phyloP scores from a whole-genome alignment of 2,797 vertebrate genomes.

The Trachurus trachurus region DNA sequence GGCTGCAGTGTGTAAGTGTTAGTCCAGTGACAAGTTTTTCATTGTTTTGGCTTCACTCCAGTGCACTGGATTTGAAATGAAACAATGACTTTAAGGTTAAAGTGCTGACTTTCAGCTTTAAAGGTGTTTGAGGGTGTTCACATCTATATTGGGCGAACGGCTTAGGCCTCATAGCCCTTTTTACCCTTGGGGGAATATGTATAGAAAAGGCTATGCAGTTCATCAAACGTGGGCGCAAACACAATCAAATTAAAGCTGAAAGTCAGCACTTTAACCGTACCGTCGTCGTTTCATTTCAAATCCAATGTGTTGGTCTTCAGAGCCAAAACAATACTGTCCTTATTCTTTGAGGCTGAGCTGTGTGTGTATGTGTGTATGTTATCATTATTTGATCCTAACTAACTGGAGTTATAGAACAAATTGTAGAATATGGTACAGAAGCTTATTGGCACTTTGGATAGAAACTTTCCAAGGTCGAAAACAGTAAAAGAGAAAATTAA shows the following conservation, averaged over 20 bases:
- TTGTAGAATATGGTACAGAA: neutral
- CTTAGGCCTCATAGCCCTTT: constrained; percentile 6
- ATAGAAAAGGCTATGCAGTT: constrained; percentile 26
- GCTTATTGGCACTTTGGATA: constrained; percentile 35
- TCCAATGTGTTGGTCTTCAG: constrained; percentile 20
- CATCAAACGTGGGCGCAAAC: constrained; percentile 31
- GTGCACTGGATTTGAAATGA: constrained; percentile 36
- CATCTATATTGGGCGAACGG: constrained; percentile 21
- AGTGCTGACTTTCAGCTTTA: constrained; percentile 55
- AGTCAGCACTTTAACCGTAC: constrained; percentile 36
- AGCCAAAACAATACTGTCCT: constrained; percentile 12
- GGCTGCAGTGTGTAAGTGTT: neutral
- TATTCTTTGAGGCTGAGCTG: neutral
- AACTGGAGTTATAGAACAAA: constrained; percentile 22
- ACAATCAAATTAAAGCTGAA: constrained; percentile 29
- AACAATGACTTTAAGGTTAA: constrained; percentile 48
- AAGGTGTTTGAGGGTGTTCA: constrained; percentile 32
- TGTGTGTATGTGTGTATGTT: neutral
- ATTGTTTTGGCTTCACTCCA: constrained; percentile 47
- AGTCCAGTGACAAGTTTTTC: constrained; percentile 37
- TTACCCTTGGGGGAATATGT: constrained; percentile 27
- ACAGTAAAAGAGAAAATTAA: constrained; percentile 43
- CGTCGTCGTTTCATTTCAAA: constrained; percentile 23
- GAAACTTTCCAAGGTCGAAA: constrained; percentile 51
- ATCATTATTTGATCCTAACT: constrained; percentile 26